Conservation (phyloP, 2,797 vertebrate genomes). For the Anabas testudineus region DNA sequence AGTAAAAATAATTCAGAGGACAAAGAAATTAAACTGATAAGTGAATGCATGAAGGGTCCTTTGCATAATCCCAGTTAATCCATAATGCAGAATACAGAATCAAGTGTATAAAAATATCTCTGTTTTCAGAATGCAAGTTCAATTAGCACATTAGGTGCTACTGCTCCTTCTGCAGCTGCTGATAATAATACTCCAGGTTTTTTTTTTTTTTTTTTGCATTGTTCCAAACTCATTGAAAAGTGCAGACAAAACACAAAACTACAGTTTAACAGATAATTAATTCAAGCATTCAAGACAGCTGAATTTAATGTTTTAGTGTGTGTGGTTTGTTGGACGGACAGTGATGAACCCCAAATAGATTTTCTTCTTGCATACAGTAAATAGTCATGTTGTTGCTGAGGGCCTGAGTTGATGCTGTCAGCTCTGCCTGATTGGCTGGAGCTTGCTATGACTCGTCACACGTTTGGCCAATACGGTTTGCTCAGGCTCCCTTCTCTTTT, state of each 20-base stretch:
- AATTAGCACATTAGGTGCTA: conserved; percentile 22
- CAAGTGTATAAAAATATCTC: conserved; percentile 61
- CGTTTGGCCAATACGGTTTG: conserved; percentile 72
- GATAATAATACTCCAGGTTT: conserved; percentile 10
- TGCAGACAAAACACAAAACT: background rate
- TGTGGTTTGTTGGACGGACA: conserved; percentile 25
- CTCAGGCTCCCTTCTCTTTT: conserved; percentile 49
- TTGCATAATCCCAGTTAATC: conserved; percentile 81
- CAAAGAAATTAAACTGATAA: conserved; percentile 75
- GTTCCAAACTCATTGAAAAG: background rate
- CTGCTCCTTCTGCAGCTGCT: conserved; percentile 18
- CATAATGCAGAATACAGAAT: conserved; percentile 62
- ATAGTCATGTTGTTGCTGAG: conserved; percentile 85
- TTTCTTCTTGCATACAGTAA: conserved; percentile 71
- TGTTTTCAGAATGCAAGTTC: conserved; percentile 24
- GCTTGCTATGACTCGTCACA: conserved; percentile 68
- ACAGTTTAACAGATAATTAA: background rate
- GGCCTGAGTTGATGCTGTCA: conserved; percentile 73
- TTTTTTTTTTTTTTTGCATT: background rate
- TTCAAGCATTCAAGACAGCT: background rate
- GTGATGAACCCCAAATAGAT: conserved; percentile 54
- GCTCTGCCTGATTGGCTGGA: conserved; percentile 75
- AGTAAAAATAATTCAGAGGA: conserved; percentile 67
- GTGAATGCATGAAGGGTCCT: conserved; percentile 55
- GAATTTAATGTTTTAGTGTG: background rate